These are phyloP conservation scores for Pitta sordida DNA, from an alignment of 2,113 vertebrate species.

Conservation along the genomic window DNA sequence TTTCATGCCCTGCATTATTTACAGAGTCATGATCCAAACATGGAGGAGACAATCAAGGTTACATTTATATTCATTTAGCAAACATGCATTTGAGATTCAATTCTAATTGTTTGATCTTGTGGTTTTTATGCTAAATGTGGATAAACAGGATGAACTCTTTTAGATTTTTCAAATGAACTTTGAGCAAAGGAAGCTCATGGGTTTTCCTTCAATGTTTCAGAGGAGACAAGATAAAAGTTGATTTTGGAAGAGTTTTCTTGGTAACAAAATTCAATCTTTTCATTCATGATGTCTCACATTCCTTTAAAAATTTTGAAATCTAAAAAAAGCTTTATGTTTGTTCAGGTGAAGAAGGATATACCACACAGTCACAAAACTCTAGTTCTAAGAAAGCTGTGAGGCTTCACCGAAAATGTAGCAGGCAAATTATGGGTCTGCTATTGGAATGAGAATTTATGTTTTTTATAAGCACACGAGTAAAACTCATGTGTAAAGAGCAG, in stretches of 20 bases:
- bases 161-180: neutral
- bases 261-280: neutral
- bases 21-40: neutral
- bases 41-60: neutral
- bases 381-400: neutral
- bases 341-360: neutral
- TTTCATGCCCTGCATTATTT: neutral
- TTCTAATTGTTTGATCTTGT: neutral
- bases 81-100: neutral
- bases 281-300: neutral
- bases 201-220: neutral
- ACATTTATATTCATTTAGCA: neutral
- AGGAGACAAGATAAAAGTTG: neutral
- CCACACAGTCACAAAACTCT: neutral
- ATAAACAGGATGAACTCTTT: neutral
- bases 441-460: neutral
- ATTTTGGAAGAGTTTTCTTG: neutral
- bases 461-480: fast-evolving
- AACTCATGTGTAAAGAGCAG: neutral
- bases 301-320: neutral
- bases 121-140: neutral
- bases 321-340: neutral
- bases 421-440: neutral
- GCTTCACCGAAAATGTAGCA: neutral
- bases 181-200: neutral